phyloP scores from a whole-genome alignment of 2,113 vertebrate genomes.

The Rousettus leschenaultii region DNA sequence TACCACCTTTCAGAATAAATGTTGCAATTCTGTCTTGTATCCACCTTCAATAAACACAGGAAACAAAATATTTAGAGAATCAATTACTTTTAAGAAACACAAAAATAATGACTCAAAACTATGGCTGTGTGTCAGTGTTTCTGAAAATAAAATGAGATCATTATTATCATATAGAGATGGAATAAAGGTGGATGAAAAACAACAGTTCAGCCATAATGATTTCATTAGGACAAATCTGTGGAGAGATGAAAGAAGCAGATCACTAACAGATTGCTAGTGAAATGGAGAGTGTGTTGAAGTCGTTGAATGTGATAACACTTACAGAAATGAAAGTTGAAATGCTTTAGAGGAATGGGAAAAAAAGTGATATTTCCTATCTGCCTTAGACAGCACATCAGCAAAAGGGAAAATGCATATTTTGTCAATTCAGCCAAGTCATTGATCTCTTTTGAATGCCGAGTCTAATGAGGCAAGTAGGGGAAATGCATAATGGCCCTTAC shows the following conservation, averaged over 20 bases:
- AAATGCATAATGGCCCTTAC: slow-evolving; percentile 64
- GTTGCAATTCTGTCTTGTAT: slow-evolving; percentile 53
- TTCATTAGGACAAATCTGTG: slow-evolving; percentile 78
- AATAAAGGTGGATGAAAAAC: slow-evolving; percentile 75
- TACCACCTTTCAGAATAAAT: slow-evolving; percentile 54
- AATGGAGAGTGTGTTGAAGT: slow-evolving; percentile 71
- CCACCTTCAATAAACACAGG: slow-evolving; percentile 67
- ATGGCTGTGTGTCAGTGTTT: slow-evolving; percentile 70
- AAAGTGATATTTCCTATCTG: slow-evolving; percentile 62
- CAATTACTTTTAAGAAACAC: slow-evolving; percentile 78
- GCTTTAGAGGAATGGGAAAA: slow-evolving; percentile 63
- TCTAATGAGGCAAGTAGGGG: slow-evolving; percentile 76
- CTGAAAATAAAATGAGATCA: slow-evolving; percentile 80
- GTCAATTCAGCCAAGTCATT: slow-evolving; percentile 72
- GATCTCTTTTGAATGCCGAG: slow-evolving; percentile 74
- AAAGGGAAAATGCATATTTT: slow-evolving; percentile 75
- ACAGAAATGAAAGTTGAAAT: slow-evolving; percentile 77
- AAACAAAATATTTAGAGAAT: slow-evolving; percentile 75
- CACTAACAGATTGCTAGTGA: slow-evolving; percentile 75
- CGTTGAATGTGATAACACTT: slow-evolving; percentile 73
- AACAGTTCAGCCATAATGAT: slow-evolving; percentile 78
- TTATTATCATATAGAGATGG: slow-evolving; percentile 71
- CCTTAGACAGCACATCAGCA: slow-evolving; percentile 49
- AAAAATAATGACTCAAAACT: slow-evolving; percentile 68
- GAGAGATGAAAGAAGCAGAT: slow-evolving; percentile 80